A percentile compares a stretch with the other conserved stretches of the same genome.
Conservation (phyloP, 1,140 invertebrate genomes). For the Hetaerina americana region DNA sequence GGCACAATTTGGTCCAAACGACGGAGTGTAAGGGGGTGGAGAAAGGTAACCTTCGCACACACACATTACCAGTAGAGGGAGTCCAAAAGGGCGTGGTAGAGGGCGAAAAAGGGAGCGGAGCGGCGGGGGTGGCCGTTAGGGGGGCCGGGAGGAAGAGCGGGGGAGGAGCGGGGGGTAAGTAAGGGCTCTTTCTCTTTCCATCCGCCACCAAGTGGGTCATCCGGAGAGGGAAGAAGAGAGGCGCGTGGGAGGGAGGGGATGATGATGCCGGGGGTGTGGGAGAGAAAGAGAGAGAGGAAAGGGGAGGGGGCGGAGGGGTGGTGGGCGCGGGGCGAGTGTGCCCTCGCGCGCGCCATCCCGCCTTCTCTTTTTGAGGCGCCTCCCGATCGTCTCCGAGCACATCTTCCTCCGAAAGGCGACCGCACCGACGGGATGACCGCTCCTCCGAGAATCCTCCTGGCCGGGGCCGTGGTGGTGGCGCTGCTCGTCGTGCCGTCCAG, state of each 20-base stretch:
- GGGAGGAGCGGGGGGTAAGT: neutral
- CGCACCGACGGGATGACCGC: neutral
- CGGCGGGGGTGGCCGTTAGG: neutral
- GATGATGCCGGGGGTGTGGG: too few species aligned
- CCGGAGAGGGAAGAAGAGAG: too few species aligned
- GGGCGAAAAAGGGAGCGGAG: neutral
- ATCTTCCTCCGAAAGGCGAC: too few species aligned
- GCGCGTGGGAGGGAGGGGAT: neutral
- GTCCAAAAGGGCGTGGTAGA: too few species aligned
- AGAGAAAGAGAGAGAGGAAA: too few species aligned
- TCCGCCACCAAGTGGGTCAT: neutral
- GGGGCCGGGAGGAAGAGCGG: neutral
- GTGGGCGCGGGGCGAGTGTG: too few species aligned
- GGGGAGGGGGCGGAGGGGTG: too few species aligned
- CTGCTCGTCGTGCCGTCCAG: neutral
- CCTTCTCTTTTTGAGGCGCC: neutral
- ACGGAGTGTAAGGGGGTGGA: too few species aligned
- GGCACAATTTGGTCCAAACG: too few species aligned
- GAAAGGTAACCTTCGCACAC: too few species aligned
- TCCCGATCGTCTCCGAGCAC: neutral
- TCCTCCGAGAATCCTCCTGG: neutral
- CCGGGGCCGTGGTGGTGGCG: neutral
- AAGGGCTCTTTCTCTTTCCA: neutral
- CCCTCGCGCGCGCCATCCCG: neutral
- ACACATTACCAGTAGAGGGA: too few species aligned